These are phyloP conservation scores for Nannospalax galili DNA, from an alignment of 2,113 vertebrate genomes.

Conservation along the genomic window DNA sequence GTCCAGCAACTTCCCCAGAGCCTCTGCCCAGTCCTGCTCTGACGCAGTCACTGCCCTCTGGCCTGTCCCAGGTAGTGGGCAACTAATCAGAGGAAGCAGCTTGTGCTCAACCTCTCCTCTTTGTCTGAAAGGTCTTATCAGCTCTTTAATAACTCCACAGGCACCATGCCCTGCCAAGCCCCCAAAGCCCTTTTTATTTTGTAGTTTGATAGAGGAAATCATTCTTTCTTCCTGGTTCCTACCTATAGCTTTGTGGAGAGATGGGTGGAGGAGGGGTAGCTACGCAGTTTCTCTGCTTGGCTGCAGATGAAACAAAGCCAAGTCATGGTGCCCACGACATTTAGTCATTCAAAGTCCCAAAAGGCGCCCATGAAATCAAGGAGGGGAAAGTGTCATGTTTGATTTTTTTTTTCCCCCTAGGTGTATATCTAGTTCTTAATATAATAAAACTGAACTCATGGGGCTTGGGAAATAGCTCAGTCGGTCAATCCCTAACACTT, in stretches of 20 bases:
- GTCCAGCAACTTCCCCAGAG: neutral
- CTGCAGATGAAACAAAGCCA: slow-evolving; percentile 12
- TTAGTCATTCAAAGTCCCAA: neutral
- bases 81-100: slow-evolving; percentile 58
- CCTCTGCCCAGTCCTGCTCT: neutral
- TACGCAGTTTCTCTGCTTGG: neutral
- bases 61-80: neutral
- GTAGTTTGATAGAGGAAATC: neutral
- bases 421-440: slow-evolving; percentile 21
- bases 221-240: slow-evolving; percentile 43
- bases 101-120: neutral
- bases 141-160: neutral
- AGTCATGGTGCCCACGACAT: neutral
- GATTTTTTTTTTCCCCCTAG: neutral
- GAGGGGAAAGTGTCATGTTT: neutral
- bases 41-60: neutral
- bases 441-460: neutral
- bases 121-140: neutral
- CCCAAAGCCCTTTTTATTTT: neutral
- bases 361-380: neutral
- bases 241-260: neutral
- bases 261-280: neutral
- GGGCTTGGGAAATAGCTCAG: neutral
- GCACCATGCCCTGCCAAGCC: neutral
- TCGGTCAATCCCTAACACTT: neutral